These are phyloP conservation scores for Periparus ater DNA, from an alignment of 2,797 vertebrate genomes.

Conservation along the genomic window DNA sequence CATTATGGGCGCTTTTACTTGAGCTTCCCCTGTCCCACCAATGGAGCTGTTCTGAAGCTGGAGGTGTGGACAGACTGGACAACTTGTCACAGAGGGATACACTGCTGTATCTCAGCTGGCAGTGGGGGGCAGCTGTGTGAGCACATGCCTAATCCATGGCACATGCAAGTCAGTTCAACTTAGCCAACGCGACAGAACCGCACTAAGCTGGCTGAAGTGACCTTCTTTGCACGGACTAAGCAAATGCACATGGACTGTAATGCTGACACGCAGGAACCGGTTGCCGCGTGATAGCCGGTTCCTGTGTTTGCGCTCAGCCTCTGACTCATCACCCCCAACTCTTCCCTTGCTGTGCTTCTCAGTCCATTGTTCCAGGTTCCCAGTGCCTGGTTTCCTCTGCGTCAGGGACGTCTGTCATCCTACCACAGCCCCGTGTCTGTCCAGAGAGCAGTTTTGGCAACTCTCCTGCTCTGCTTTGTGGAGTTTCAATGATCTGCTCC, in stretches of 20 bases:
- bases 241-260: constrained; percentile 39
- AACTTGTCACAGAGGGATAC: not conserved
- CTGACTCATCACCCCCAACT: constrained; percentile 45
- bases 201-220: constrained; percentile 34
- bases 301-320: not conserved
- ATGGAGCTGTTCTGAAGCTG: not conserved
- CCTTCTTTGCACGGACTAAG: constrained; percentile 48
- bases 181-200: not conserved
- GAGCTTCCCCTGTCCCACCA: not conserved
- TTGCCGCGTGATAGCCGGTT: not conserved
- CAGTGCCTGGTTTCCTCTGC: constrained; percentile 1
- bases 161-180: not conserved
- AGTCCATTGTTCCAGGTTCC: constrained; percentile 39
- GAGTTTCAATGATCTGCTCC: not conserved
- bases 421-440: not conserved
- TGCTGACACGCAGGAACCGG: not conserved
- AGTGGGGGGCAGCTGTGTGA: not conserved
- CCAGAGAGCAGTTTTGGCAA: not conserved
- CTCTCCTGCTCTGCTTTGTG: not conserved
- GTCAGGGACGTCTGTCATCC: not conserved
- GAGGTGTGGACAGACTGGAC: not conserved
- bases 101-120: not conserved
- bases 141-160: constrained; percentile 37
- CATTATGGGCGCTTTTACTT: not conserved
- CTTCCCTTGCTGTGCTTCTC: constrained; percentile 14